Evolutionary conservation across 2,797 vertebrate genomes (phyloP).

Genomic region (Mallotus villosus): DNA sequence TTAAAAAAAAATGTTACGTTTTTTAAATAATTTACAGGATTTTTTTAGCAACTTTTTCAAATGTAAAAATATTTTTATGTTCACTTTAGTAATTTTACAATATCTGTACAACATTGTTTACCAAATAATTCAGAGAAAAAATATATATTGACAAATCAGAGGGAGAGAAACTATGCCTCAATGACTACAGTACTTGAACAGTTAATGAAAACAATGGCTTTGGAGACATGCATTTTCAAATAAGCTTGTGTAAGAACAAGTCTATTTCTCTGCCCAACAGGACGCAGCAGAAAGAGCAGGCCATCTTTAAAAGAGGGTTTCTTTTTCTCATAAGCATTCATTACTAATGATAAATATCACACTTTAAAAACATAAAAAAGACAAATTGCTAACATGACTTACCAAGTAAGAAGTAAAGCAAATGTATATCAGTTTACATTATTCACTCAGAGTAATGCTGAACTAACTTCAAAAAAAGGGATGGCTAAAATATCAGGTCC

Average conservation of each 20-base stretch:
- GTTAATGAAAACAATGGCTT: slow-evolving; percentile 54
- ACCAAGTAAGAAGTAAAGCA: slow-evolving; percentile 52
- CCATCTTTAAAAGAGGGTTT: slow-evolving; percentile 41
- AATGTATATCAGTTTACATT: slow-evolving; percentile 46
- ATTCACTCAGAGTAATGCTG: slow-evolving; percentile 48
- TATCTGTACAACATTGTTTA: slow-evolving; percentile 56
- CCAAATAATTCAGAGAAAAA: slow-evolving; percentile 45
- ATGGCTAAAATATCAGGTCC: slow-evolving; percentile 48
- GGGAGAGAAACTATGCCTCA: not conserved
- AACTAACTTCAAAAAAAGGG: slow-evolving; percentile 45
- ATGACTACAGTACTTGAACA: slow-evolving; percentile 40
- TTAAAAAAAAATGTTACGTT: slow-evolving; percentile 57
- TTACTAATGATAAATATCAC: slow-evolving; percentile 76
- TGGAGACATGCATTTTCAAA: slow-evolving; percentile 64
- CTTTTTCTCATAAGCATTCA: slow-evolving; percentile 58
- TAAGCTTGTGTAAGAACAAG: slow-evolving; percentile 41
- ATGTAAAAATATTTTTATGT: slow-evolving; percentile 70
- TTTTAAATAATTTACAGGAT: slow-evolving; percentile 56
- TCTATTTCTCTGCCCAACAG: slow-evolving; percentile 32
- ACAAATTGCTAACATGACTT: slow-evolving; percentile 62
- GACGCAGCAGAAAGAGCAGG: slow-evolving; percentile 39
- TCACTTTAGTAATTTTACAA: slow-evolving; percentile 65
- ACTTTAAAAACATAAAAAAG: slow-evolving; percentile 73
- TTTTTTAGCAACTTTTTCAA: slow-evolving; percentile 44
- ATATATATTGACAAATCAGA: slow-evolving; percentile 30